Conservation (phyloP, 1,140 invertebrate genomes). For the Microvelia longipes region DNA sequence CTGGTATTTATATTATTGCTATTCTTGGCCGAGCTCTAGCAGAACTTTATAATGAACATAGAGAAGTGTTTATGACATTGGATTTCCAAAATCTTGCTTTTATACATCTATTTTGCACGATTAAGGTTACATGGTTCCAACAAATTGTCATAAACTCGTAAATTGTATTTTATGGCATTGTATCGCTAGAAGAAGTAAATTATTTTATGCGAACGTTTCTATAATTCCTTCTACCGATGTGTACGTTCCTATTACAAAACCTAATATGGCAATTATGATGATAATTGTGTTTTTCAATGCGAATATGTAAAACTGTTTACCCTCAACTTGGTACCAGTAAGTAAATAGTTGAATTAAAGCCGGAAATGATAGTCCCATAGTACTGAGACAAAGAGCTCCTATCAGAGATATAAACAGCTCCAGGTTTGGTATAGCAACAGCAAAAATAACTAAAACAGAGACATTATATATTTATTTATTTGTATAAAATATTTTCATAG, state of each 20-base stretch:
- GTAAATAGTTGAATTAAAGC: constrained; percentile 59
- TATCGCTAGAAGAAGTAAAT: too few relatives aligned
- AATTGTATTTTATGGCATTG: too few relatives aligned
- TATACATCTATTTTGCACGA: too few relatives aligned
- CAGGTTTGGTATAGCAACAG: constrained; percentile 60
- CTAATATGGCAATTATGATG: constrained; percentile 46
- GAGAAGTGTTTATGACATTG: background rate
- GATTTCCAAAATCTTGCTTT: background rate
- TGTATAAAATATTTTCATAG: background rate
- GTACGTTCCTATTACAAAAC: constrained; percentile 51
- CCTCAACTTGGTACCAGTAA: constrained; percentile 39
- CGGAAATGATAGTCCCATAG: constrained; percentile 67
- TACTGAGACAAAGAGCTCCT: constrained; percentile 67
- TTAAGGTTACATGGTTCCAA: too few relatives aligned
- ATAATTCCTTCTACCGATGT: constrained; percentile 47
- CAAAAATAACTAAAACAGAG: constrained; percentile 50
- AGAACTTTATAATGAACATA: too few relatives aligned
- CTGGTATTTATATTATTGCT: too few relatives aligned
- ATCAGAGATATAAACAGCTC: constrained; percentile 72
- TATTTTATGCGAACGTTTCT: constrained; percentile 18
- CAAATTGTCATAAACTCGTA: too few relatives aligned
- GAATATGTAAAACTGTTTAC: constrained; percentile 30
- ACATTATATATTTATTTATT: background rate
- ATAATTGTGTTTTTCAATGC: constrained; percentile 41
- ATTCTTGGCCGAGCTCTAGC: too few relatives aligned